These are phyloP conservation scores for Lithobates pipiens DNA, from an alignment of 2,797 vertebrate species.

Conservation along the genomic window DNA sequence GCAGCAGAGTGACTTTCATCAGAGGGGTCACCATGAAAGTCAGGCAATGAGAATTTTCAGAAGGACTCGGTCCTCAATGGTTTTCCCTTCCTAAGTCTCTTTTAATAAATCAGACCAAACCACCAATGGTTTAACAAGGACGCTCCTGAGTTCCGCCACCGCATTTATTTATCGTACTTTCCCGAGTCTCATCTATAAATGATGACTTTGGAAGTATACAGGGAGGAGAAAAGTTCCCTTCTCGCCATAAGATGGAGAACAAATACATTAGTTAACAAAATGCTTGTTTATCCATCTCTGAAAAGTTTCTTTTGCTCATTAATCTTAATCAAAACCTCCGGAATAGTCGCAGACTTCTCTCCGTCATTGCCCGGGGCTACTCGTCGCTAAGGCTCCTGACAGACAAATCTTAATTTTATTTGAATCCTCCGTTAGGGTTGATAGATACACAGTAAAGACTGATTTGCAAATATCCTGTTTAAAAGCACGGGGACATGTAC, in stretches of 20 bases:
- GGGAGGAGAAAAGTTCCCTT: conserved; percentile 66
- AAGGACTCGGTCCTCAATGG: no score
- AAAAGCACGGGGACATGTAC: conserved; percentile 63
- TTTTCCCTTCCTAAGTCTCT: no score
- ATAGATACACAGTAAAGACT: conserved; percentile 66
- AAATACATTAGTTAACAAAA: conserved; percentile 71
- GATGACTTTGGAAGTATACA: conserved; percentile 46
- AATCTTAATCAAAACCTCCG: conserved; percentile 72
- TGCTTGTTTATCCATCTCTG: conserved; percentile 68
- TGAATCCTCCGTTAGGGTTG: conserved; percentile 71
- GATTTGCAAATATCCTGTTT: conserved; percentile 69
- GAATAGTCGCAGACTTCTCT: conserved; percentile 70
- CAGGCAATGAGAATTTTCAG: no score
- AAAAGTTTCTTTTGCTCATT: conserved; percentile 68
- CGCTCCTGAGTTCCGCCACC: no score
- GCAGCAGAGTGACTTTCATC: no score
- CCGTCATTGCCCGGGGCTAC: conserved; percentile 70
- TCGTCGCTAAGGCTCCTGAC: conserved; percentile 68
- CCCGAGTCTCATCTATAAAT: conserved; percentile 40
- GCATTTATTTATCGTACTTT: background rate
- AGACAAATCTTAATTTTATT: conserved; percentile 72
- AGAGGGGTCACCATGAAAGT: no score
- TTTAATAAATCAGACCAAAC: no score
- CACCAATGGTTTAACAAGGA: no score
- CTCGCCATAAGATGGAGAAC: conserved; percentile 71